Percentiles rank a stretch among this genome's conserved stretches.
Conservation (phyloP, 2,113 vertebrate genomes). For the Pogona vitticeps region DNA sequence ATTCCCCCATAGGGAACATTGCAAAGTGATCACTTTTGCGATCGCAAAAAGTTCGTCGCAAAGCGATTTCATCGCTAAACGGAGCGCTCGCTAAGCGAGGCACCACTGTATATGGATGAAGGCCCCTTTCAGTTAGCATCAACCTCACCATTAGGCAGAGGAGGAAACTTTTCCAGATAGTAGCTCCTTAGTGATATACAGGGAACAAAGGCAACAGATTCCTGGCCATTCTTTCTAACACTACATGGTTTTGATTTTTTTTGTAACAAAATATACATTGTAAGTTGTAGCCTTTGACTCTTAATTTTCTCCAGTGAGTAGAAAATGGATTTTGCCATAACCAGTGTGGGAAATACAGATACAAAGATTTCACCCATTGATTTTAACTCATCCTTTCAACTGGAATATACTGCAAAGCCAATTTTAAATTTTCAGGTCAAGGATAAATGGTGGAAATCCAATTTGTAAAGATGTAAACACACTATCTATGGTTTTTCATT, state of each 20-base stretch:
- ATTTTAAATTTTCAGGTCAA: not conserved
- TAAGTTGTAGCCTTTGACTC: not conserved
- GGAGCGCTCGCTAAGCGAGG: no score
- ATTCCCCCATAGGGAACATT: no score
- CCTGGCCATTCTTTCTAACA: no score
- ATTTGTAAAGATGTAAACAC: not conserved
- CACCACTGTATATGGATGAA: no score
- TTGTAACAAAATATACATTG: not conserved
- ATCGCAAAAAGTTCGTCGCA: no score
- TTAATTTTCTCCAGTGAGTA: not conserved
- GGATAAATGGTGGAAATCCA: not conserved
- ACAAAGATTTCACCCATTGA: not conserved
- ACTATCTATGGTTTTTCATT: constrained; percentile 34
- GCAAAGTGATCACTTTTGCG: no score
- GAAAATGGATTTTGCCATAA: constrained; percentile 5
- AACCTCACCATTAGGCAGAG: no score
- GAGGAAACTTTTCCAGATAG: no score
- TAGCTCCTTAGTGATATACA: no score
- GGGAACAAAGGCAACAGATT: no score
- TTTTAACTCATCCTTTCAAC: not conserved
- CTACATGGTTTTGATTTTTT: not conserved
- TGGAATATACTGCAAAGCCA: not conserved
- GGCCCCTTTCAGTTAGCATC: no score
- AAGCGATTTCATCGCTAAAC: no score
- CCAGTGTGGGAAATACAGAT: accelerated